phyloP scores from a whole-genome alignment of 2,888 invertebrate genomes.

The Drosophila setosimentum region DNA sequence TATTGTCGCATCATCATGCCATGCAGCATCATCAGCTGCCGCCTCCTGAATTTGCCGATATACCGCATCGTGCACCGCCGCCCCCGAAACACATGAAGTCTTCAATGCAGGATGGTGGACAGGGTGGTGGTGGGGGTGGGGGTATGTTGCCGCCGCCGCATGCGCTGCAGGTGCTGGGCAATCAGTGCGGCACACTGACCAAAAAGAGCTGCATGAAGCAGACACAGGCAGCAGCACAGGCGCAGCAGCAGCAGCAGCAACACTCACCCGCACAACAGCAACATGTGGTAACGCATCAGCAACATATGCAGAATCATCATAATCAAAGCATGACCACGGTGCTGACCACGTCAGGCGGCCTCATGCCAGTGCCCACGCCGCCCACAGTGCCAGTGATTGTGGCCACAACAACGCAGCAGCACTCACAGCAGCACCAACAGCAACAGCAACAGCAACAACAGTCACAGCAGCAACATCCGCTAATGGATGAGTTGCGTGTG shows the following conservation, averaged over 20 bases:
- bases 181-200: conserved; percentile 90
- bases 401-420: conserved; percentile 73
- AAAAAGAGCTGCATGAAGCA: conserved; percentile 89
- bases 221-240: conserved; percentile 66
- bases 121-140: conserved; percentile 83
- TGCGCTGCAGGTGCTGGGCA: conserved; percentile 90
- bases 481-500: conserved; percentile 93
- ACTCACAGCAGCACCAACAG: conserved; percentile 71
- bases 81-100: conserved; percentile 89
- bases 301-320: conserved; percentile 85
- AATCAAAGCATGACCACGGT: conserved; percentile 85
- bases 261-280: conserved; percentile 63
- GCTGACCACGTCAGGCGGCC: conserved; percentile 89
- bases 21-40: conserved; percentile 92
- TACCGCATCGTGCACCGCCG: conserved; percentile 91
- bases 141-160: conserved; percentile 90
- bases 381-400: conserved; percentile 77
- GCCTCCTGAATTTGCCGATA: conserved; percentile 93
- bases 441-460: conserved; percentile 76
- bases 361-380: conserved; percentile 88
- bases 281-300: conserved; percentile 70
- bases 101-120: conserved; percentile 85
- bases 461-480: conserved; percentile 85
- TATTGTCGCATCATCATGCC: conserved; percentile 91
- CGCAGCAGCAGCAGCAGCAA: conserved; percentile 70